A percentile compares a stretch with the other conserved stretches of the same genome.
phyloP scores from a whole-genome alignment of 2,888 invertebrate genomes.

The Ariolimax columbianus region DNA sequence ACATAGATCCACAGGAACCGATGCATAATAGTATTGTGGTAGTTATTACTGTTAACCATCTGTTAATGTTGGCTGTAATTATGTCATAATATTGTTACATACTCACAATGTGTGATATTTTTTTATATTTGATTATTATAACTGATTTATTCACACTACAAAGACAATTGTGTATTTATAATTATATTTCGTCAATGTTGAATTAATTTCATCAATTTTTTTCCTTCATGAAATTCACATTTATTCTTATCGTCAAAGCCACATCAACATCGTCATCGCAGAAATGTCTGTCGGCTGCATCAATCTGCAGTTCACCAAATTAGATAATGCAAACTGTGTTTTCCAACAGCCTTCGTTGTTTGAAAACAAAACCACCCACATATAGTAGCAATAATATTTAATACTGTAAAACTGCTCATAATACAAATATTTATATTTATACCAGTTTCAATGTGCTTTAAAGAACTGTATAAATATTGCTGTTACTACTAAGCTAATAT shows the following conservation, averaged over 20 bases:
- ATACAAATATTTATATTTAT: conserved; percentile 22
- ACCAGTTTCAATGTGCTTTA: conserved; percentile 3
- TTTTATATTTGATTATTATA: too few species aligned
- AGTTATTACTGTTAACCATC: too few species aligned
- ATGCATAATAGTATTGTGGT: too few species aligned
- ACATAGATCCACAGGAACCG: too few species aligned
- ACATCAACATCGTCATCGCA: background rate
- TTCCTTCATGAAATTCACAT: too few species aligned
- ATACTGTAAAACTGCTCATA: conserved; percentile 31
- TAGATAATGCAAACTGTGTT: background rate
- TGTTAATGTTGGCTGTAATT: too few species aligned
- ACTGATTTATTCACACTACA: too few species aligned
- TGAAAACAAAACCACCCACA: background rate
- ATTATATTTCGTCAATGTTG: too few species aligned
- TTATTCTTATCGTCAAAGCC: background rate
- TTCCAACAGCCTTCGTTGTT: background rate
- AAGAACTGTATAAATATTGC: background rate
- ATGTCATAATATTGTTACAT: too few species aligned
- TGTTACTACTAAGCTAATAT: background rate
- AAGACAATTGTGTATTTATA: too few species aligned
- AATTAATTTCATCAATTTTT: too few species aligned
- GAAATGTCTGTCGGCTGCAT: background rate
- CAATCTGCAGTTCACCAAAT: background rate
- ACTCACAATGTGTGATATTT: too few species aligned
- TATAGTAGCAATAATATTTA: conserved; percentile 31